These are phyloP conservation scores for Drosophila robusta DNA, from an alignment of 2,888 invertebrate species.

Conservation along the genomic window DNA sequence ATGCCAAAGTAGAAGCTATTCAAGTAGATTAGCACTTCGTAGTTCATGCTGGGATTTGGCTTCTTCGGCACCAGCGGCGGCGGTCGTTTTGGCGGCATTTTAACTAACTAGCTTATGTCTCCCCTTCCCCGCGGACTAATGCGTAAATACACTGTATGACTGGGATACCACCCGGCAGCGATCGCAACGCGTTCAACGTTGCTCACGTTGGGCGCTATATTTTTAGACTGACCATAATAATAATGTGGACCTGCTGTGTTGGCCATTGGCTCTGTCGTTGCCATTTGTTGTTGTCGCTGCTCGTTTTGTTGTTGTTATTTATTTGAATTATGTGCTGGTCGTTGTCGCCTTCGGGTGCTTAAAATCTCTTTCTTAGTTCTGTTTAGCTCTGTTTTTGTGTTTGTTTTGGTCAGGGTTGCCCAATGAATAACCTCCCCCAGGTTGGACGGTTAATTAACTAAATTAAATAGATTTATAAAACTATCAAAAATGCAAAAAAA, in stretches of 20 bases:
- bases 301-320: slow-evolving; percentile 50
- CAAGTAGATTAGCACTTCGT: slow-evolving; percentile 93
- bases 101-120: slow-evolving; percentile 17
- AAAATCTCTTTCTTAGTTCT: slow-evolving; percentile 39
- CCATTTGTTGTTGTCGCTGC: slow-evolving; percentile 35
- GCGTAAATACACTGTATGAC: slow-evolving; percentile 19
- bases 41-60: slow-evolving; percentile 92
- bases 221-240: slow-evolving; percentile 83
- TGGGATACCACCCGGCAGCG: slow-evolving; percentile 28
- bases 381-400: slow-evolving; percentile 17
- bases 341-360: slow-evolving; percentile 68
- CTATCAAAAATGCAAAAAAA: no score
- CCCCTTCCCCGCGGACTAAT: neutral
- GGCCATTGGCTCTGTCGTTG: slow-evolving; percentile 44
- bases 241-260: slow-evolving; percentile 63
- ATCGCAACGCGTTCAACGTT: slow-evolving; percentile 46
- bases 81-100: slow-evolving; percentile 79
- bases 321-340: slow-evolving; percentile 69
- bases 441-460: neutral
- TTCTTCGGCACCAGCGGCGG: slow-evolving; percentile 84
- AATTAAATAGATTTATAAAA: no score
- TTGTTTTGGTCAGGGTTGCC: slow-evolving; percentile 12
- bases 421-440: slow-evolving; percentile 37
- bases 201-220: slow-evolving; percentile 76
- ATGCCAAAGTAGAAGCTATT: slow-evolving; percentile 95